phyloP scores from a whole-genome alignment of 2,888 invertebrate species.

The Drosophila lacicola region DNA sequence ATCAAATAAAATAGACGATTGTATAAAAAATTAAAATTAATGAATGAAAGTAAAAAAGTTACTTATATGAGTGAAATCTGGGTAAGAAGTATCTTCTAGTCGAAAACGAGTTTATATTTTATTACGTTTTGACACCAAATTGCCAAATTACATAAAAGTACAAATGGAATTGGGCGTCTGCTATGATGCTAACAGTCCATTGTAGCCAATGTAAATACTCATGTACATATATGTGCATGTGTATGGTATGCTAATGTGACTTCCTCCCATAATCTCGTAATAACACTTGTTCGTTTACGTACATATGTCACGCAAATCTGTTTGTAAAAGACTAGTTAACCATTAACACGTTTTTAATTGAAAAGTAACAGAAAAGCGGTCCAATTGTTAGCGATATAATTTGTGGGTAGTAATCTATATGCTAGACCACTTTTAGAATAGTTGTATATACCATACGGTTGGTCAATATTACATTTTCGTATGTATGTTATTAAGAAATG shows the following conservation, averaged over 20 bases:
- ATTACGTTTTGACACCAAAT: slow-evolving; percentile 25
- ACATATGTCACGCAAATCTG: slow-evolving; percentile 14
- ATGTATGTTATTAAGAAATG: too few species aligned
- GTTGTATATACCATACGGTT: too few species aligned
- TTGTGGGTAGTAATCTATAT: slow-evolving; percentile 1
- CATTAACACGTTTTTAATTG: slow-evolving; percentile 44
- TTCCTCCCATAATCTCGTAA: slow-evolving; percentile 22
- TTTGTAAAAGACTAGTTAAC: slow-evolving; percentile 31
- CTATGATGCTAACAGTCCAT: slow-evolving; percentile 19
- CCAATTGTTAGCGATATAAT: slow-evolving; percentile 24
- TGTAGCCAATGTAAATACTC: neutral
- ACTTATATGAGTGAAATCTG: neutral
- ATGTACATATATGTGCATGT: neutral
- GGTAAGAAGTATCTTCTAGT: neutral
- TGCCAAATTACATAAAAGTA: slow-evolving; percentile 32
- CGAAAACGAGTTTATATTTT: slow-evolving; percentile 4
- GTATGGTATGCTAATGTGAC: slow-evolving; percentile 9
- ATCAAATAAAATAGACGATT: too few species aligned
- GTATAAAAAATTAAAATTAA: neutral
- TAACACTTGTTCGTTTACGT: slow-evolving; percentile 8
- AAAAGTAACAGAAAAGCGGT: slow-evolving; percentile 22
- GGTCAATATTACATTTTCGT: neutral
- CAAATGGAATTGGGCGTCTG: slow-evolving; percentile 16
- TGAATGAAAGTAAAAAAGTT: too few species aligned
- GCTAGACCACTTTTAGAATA: too few species aligned